Evolutionary conservation across 2,888 invertebrate species (phyloP).

Genomic region (Thumatha senex): DNA sequence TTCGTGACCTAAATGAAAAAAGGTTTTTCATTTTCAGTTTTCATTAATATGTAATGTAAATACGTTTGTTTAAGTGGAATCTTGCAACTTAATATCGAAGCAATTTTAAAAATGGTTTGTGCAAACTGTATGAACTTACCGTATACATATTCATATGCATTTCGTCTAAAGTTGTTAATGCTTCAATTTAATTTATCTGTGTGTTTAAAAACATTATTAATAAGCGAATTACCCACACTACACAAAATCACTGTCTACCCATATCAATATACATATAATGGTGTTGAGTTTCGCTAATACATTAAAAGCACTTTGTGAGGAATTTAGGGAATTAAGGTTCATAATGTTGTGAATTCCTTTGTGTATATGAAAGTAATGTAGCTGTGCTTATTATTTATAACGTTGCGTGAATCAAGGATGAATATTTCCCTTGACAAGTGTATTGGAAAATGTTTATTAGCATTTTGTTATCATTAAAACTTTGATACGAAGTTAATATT

Average conservation of each 20-base stretch:
- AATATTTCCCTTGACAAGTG: not conserved
- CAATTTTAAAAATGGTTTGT: too few species aligned
- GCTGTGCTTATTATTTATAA: not conserved
- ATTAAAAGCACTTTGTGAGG: constrained; percentile 14
- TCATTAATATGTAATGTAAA: too few species aligned
- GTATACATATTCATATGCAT: too few species aligned
- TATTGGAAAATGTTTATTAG: not conserved
- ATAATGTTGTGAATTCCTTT: constrained; percentile 6
- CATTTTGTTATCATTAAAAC: constrained; percentile 2
- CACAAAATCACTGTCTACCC: not conserved
- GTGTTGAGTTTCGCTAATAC: not conserved
- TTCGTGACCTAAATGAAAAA: too few species aligned
- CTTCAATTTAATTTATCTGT: too few species aligned
- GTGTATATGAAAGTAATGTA: constrained; percentile 2
- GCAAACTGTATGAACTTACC: too few species aligned
- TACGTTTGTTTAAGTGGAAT: too few species aligned
- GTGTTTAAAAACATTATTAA: too few species aligned
- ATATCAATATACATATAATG: not conserved
- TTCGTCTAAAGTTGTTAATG: too few species aligned
- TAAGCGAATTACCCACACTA: not conserved
- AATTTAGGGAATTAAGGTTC: constrained; percentile 4
- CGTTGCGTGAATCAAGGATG: not conserved
- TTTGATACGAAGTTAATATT: too few species aligned
- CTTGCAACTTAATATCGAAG: too few species aligned
- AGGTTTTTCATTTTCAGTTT: too few species aligned